Base-by-base conservation (phyloP, 2,113 vertebrate genomes). In the Muscicapa adusta region DNA sequence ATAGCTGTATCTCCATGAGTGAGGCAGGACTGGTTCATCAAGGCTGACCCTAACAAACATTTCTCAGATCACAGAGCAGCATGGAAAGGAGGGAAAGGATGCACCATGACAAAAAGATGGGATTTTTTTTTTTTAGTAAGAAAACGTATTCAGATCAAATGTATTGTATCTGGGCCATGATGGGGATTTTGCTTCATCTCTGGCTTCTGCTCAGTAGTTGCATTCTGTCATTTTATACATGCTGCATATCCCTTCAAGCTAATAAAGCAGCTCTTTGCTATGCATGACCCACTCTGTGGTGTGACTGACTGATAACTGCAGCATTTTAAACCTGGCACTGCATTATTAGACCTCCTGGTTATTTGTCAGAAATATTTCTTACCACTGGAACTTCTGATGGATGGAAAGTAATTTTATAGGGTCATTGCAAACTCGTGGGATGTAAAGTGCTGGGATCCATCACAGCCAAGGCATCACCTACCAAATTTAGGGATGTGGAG, bases 181-280 rank as follows among this genome's bases (percentile, higher is more conserved):
- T 7, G 15, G 50, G 4, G 60, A 58, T 84, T 96, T 90, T 94
- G 43, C 70, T 33, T 56, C 4, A 42, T 47, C 60, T 62, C 62
- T 96, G 76, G 36, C 57, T 93, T 91, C 86, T 85, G 56, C 47
- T 87, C 40, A 38, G 29, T 84, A 38, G 80, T 77, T 91, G 57
- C 29, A n/a, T 84, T 90, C 67, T 81, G 7, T 97, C 78, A 65
- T 79, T 94, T 96, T 33, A n/a, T 78, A 74, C 65, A 45, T 90
- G 68, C 89, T 89, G 53, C 68, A 22, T 79, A 47, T 85, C 96
- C 91, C 85, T 75, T 97, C 93, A 94, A 63, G 83, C 85, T 96
- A 96, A 97, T 97, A 97, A 97, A 90, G 72, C 84, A 91, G 70
- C 91, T 97, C 75, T 92, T 98, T 97, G 80, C 94, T 96, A 97